phyloP scores from a whole-genome alignment of 2,797 vertebrate species.

The Denticeps clupeoides region DNA sequence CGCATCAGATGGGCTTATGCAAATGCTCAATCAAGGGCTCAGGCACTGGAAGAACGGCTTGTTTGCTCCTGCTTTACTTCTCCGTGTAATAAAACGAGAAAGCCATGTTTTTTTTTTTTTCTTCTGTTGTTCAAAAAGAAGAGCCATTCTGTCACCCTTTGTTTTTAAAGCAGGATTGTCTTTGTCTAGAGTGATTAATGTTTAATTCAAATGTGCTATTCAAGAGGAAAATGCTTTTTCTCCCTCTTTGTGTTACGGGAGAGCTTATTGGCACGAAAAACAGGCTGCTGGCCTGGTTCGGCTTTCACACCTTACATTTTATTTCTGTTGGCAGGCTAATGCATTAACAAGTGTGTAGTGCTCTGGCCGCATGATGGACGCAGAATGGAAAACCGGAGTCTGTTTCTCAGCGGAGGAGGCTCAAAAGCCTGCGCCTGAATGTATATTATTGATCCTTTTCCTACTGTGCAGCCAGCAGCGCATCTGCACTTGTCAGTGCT shows the following conservation, averaged over 20 bases:
- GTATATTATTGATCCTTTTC: slow-evolving; percentile 12
- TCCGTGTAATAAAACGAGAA: background rate
- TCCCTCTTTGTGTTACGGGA: slow-evolving; percentile 20
- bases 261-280: slow-evolving; percentile 20
- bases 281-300: slow-evolving; percentile 19
- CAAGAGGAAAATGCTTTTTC: slow-evolving; percentile 17
- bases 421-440: slow-evolving; percentile 16
- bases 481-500: too few relatives aligned
- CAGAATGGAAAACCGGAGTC: slow-evolving; percentile 16
- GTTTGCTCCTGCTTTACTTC: slow-evolving; percentile 15
- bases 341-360: slow-evolving; percentile 32
- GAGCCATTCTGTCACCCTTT: too few relatives aligned
- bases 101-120: too few relatives aligned
- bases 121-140: too few relatives aligned
- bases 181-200: too few relatives aligned
- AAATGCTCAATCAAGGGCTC: slow-evolving; percentile 8
- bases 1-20: slow-evolving; percentile 10
- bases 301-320: slow-evolving; percentile 37
- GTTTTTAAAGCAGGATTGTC: too few relatives aligned
- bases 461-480: slow-evolving; percentile 13
- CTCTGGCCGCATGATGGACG: slow-evolving; percentile 23
- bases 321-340: slow-evolving; percentile 36
- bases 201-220: slow-evolving; percentile 13
- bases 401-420: slow-evolving; percentile 14
- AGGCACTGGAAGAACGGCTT: background rate